Evolutionary conservation across 2,113 vertebrate genomes (phyloP).

Genomic region (Scomber japonicus): DNA sequence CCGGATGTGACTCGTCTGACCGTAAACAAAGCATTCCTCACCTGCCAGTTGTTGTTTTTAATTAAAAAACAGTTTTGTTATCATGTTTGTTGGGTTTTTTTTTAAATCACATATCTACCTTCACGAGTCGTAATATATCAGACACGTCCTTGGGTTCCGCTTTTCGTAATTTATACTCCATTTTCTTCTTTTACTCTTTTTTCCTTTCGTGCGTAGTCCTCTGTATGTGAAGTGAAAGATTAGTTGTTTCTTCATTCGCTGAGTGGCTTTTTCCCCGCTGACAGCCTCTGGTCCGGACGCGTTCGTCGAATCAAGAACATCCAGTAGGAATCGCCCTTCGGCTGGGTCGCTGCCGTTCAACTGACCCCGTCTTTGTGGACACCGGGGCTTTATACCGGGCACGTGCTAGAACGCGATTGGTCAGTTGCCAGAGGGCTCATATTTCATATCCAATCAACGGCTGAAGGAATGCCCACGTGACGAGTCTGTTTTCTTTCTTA

Average conservation of each 20-base stretch:
- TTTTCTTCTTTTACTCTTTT: constrained; percentile 96
- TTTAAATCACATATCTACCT: constrained; percentile 78
- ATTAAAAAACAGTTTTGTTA: too few relatives aligned
- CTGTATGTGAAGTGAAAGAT: constrained; percentile 96
- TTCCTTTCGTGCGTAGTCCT: constrained; percentile 95
- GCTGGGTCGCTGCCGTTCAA: constrained; percentile 65
- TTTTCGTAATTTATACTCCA: constrained; percentile 92
- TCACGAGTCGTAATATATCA: constrained; percentile 95
- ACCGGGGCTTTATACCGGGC: constrained; percentile 52
- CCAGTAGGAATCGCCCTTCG: constrained; percentile 53
- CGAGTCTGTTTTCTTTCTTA: background rate
- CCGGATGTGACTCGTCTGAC: too few relatives aligned
- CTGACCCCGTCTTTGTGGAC: constrained; percentile 64
- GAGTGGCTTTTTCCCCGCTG: constrained; percentile 88
- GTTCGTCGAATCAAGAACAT: constrained; percentile 70
- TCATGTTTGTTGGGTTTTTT: background rate
- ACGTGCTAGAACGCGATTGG: constrained; percentile 37
- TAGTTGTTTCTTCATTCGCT: constrained; percentile 97
- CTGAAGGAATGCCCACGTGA: background rate
- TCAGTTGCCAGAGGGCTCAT: fast-evolving
- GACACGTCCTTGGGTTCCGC: constrained; percentile 91
- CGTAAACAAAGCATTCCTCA: too few relatives aligned
- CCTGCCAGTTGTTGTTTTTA: too few relatives aligned
- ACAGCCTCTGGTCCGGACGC: constrained; percentile 92
- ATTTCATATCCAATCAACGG: constrained; percentile 43